Conservation (phyloP, 2,888 invertebrate species). For the Melanostoma scalare region DNA sequence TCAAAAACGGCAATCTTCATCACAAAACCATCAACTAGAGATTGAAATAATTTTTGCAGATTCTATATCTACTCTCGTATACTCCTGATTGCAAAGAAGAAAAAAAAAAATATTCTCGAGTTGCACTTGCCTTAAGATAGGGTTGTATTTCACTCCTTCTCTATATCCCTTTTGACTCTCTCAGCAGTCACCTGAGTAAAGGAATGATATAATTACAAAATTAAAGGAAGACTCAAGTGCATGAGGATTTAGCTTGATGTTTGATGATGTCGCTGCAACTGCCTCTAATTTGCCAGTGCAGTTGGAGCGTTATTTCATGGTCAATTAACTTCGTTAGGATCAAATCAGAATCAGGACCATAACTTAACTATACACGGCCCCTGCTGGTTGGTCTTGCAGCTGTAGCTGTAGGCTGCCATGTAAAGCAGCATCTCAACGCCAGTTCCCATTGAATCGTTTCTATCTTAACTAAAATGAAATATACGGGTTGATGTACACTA, state of each 20-base stretch:
- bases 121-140: constrained; percentile 22
- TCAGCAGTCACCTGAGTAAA: constrained; percentile 35
- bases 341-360: constrained; percentile 28
- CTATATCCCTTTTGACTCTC: not conserved
- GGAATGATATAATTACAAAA: constrained; percentile 65
- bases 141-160: not conserved
- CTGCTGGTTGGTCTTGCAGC: not conserved
- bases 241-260: constrained; percentile 9
- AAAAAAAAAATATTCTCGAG: constrained; percentile 22
- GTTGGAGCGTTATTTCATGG: constrained; percentile 68
- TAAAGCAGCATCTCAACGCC: not conserved
- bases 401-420: not conserved
- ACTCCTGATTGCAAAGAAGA: constrained; percentile 48
- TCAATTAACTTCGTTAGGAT: constrained; percentile 69
- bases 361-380: not conserved
- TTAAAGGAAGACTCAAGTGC: constrained; percentile 53
- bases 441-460: not conserved
- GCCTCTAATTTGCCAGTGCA: constrained; percentile 58
- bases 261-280: constrained; percentile 25
- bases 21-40: constrained; percentile 8
- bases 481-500: constrained; percentile 21
- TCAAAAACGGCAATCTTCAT: constrained; percentile 9
- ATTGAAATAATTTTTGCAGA: constrained; percentile 39
- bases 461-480: constrained; percentile 30
- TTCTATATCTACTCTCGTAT: constrained; percentile 39